A percentile compares a stretch with the other conserved stretches of the same genome.
Conservation (phyloP, 2,888 invertebrate species). For the Scotopteryx bipunctaria region DNA sequence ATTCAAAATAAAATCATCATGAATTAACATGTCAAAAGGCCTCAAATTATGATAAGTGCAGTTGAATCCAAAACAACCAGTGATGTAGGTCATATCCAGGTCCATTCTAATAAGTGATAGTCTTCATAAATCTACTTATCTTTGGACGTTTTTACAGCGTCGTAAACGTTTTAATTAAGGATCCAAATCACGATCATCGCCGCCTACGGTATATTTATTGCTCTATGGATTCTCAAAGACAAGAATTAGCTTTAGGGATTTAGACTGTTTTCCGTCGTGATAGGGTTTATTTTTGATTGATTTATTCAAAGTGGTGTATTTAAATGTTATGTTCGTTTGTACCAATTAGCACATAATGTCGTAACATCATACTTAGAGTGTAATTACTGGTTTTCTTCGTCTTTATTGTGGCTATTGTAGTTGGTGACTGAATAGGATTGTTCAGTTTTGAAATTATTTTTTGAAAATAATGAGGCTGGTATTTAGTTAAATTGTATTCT, state of each 20-base stretch:
- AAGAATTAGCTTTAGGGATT: conserved; percentile 4
- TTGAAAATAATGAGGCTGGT: conserved; percentile 24
- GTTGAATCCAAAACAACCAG: conserved; percentile 26
- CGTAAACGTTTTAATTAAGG: conserved; percentile 80
- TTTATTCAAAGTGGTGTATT: conserved; percentile 19
- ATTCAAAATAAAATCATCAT: conserved; percentile 2
- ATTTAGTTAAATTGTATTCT: conserved; percentile 11
- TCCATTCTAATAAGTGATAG: conserved; percentile 42
- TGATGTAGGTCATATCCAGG: conserved; percentile 35
- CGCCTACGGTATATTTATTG: conserved; percentile 50
- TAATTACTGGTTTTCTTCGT: conserved; percentile 39
- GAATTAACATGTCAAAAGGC: conserved; percentile 10
- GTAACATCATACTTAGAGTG: conserved; percentile 40
- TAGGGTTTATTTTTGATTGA: conserved; percentile 17
- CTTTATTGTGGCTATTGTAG: conserved; percentile 35
- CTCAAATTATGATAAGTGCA: conserved; percentile 19
- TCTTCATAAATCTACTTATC: conserved; percentile 49
- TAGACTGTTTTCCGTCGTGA: neutral
- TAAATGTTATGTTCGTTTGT: conserved; percentile 35
- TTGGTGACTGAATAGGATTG: conserved; percentile 35
- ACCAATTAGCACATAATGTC: conserved; percentile 60
- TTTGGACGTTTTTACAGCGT: conserved; percentile 73
- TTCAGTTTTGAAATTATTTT: conserved; percentile 29
- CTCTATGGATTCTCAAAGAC: conserved; percentile 34
- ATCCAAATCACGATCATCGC: conserved; percentile 67